These are phyloP conservation scores for Cyanistes caeruleus DNA, from an alignment of 2,113 vertebrate genomes.

Conservation along the genomic window DNA sequence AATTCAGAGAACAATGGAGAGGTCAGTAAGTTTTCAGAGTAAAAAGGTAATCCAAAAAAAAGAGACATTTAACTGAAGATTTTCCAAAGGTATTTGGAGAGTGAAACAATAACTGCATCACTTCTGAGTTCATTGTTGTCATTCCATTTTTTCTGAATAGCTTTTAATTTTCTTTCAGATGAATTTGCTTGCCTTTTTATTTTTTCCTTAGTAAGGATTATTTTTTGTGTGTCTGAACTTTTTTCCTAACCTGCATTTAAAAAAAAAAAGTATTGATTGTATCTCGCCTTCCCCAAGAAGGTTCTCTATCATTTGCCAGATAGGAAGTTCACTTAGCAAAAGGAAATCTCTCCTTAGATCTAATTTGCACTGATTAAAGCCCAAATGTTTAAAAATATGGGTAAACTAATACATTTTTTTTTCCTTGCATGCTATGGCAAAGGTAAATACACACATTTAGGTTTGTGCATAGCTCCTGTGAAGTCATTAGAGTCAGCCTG, in stretches of 20 bases:
- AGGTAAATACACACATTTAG: background rate
- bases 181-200: background rate
- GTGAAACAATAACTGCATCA: background rate
- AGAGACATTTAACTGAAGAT: background rate
- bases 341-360: background rate
- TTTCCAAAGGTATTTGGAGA: background rate
- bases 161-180: background rate
- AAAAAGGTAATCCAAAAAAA: background rate
- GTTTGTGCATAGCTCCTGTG: background rate
- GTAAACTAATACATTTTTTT: fast-evolving
- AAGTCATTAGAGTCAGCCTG: background rate
- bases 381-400: background rate
- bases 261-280: background rate
- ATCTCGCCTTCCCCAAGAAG: background rate
- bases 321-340: background rate
- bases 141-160: background rate
- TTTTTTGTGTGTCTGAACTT: background rate
- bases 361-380: background rate
- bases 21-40: background rate
- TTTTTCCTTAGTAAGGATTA: background rate
- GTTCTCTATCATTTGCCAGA: background rate
- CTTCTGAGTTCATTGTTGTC: background rate
- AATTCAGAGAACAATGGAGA: background rate
- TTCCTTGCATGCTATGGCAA: background rate
- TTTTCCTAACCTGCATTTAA: background rate